Evolutionary conservation across 2,888 invertebrate species (phyloP), one percentile per base, ranked within the genome.

Genomic region (Pachliopta kotzebuea): DNA sequence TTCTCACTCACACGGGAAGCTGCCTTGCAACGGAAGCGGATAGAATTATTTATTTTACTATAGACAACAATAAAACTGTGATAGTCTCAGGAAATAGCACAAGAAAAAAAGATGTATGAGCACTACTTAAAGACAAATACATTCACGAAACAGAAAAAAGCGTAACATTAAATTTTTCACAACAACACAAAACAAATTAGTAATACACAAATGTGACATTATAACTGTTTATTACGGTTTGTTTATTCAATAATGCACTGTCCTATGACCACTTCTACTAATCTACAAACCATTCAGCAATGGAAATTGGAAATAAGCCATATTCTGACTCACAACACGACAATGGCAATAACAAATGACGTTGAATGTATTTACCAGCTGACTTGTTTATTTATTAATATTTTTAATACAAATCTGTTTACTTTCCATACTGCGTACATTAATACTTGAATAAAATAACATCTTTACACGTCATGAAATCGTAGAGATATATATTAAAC

Each of bases 341-440:
- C 23, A 58, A 56, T 59, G 52, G 62, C 62, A 61, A 65, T 24
- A 66, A 66, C 63, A 66, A 61, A 54, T 60, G 64, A 65, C 70
- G 66, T 67, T 26, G 21, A 4, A 42, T 31, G 26, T 65, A 56
- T 65, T 66, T 66, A 60, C 55, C 42, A 29, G n/a, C 52, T 57
- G 45, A 50, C 59, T 58, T 58, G 65, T 58, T 60, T 62, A 52
- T 64, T 65, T 60, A 49, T 29, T 45, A 45, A 45, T 45, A 45
- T 18, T 18, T 45, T 45, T 45, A n/a, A 45, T 45, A n/a, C n/a
- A 45, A 18, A n/a, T 45, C 18, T 45, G 45, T 45, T 45, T 45
- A 45, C 8, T 45, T 45, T 6, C 7, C n/a, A 18, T 45, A 37
- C 2, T 37, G 37, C 37, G 37, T 14, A 37, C 11, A 6, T 6